Conservation (phyloP, 2,888 invertebrate species). For the Eretmocerus hayati region DNA sequence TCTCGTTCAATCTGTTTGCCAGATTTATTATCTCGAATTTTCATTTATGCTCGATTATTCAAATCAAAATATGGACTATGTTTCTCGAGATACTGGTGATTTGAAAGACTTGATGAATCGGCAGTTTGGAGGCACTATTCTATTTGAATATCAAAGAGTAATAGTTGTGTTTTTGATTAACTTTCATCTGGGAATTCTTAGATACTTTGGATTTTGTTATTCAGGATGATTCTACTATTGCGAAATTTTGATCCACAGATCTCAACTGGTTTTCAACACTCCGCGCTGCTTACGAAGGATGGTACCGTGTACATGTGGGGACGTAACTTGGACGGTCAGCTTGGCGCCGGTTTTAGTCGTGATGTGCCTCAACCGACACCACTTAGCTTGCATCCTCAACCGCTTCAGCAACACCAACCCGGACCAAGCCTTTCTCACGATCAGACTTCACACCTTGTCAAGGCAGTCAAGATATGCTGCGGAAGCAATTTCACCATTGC, state of each 20-base stretch:
- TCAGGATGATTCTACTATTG: too few relatives aligned
- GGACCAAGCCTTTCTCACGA: conserved; percentile 8
- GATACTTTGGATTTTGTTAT: conserved; percentile 8
- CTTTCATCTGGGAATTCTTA: not conserved
- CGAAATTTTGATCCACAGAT: conserved; percentile 32
- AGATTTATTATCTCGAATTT: too few relatives aligned
- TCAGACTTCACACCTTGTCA: conserved; percentile 33
- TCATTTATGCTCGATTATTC: too few relatives aligned
- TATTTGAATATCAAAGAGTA: too few relatives aligned
- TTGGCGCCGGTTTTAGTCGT: conserved; percentile 66
- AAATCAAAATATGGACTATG: too few relatives aligned
- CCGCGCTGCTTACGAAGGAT: conserved; percentile 62
- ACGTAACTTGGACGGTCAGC: conserved; percentile 81
- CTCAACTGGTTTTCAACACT: conserved; percentile 78
- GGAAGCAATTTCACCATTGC: conserved; percentile 74
- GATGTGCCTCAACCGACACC: conserved; percentile 55
- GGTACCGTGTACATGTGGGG: conserved; percentile 80
- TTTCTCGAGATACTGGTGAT: too few relatives aligned
- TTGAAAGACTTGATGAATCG: too few relatives aligned
- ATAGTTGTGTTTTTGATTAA: too few relatives aligned
- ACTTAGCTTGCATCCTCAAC: conserved; percentile 1
- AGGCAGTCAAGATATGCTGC: conserved; percentile 53
- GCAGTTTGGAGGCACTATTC: too few relatives aligned
- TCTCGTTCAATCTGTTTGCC: too few relatives aligned
- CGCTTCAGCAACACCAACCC: not conserved